These are phyloP conservation scores for Tolmerus cingulatus DNA, from an alignment of 2,888 invertebrate species.

Conservation along the genomic window DNA sequence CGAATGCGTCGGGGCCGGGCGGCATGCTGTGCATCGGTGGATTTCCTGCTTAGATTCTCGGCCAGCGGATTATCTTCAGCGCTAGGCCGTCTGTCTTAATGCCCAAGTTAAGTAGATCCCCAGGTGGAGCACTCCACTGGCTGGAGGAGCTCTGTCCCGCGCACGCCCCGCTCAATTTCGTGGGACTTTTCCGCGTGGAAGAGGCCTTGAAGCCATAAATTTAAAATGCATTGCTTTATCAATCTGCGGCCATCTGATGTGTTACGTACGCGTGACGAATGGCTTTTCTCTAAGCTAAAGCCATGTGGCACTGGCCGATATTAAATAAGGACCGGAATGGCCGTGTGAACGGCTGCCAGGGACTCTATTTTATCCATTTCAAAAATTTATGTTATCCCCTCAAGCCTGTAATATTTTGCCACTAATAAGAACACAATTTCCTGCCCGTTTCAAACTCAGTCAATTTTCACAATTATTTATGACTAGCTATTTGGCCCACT, in stretches of 20 bases:
- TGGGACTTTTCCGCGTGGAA: not conserved
- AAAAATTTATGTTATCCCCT: not conserved
- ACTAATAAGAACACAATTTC: not conserved
- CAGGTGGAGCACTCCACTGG: not conserved
- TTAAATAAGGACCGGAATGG: not conserved
- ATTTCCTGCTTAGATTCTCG: conserved; percentile 36
- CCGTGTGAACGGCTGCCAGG: not conserved
- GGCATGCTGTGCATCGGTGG: conserved; percentile 33
- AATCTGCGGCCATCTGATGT: conserved; percentile 21
- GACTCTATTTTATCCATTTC: not conserved
- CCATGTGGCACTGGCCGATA: not conserved
- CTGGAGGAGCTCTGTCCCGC: not conserved
- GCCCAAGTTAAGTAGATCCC: not conserved
- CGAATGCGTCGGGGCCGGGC: not conserved
- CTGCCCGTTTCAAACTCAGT: not conserved
- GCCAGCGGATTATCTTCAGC: not conserved
- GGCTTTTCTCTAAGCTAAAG: not conserved
- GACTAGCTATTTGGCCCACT: not conserved
- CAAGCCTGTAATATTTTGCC: not conserved
- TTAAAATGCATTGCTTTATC: conserved; percentile 38
- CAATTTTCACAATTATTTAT: not conserved
- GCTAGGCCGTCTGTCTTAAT: not conserved
- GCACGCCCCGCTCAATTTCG: not conserved
- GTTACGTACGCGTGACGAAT: conserved; percentile 22
- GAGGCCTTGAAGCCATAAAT: conserved; percentile 34